phyloP scores from a whole-genome alignment of 2,797 vertebrate genomes.

The Ficedula albicollis region DNA sequence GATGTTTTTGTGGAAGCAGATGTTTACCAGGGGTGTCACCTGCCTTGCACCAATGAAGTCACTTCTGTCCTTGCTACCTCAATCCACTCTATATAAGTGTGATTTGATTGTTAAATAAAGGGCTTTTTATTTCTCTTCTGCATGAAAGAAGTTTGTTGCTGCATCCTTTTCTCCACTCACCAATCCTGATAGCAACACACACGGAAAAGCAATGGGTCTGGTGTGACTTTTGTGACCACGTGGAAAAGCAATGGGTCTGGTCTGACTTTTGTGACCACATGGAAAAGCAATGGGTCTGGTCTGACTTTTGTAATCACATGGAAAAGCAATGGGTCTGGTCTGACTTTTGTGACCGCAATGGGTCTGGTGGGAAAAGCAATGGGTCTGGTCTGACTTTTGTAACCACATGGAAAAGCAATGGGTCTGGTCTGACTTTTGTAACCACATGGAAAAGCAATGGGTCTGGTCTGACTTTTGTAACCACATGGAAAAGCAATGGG shows the following conservation, averaged over 20 bases:
- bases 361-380: accelerated
- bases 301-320: accelerated
- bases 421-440: accelerated
- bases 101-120: too few species aligned
- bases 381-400: not conserved
- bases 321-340: accelerated
- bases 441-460: accelerated
- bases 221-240: accelerated
- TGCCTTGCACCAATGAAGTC: too few species aligned
- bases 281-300: accelerated
- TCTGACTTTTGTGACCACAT: accelerated
- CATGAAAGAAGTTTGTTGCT: too few species aligned
- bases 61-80: too few species aligned
- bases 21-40: too few species aligned
- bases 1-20: too few species aligned
- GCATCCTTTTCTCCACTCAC: too few species aligned
- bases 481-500: accelerated
- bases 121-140: too few species aligned
- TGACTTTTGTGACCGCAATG: accelerated
- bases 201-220: not conserved
- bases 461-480: accelerated
- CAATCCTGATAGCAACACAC: too few species aligned
- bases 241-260: accelerated
- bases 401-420: accelerated
- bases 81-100: too few species aligned